These are phyloP conservation scores for Acrocephalus kingi DNA, from an alignment of 2,113 vertebrate species.

Conservation along the genomic window DNA sequence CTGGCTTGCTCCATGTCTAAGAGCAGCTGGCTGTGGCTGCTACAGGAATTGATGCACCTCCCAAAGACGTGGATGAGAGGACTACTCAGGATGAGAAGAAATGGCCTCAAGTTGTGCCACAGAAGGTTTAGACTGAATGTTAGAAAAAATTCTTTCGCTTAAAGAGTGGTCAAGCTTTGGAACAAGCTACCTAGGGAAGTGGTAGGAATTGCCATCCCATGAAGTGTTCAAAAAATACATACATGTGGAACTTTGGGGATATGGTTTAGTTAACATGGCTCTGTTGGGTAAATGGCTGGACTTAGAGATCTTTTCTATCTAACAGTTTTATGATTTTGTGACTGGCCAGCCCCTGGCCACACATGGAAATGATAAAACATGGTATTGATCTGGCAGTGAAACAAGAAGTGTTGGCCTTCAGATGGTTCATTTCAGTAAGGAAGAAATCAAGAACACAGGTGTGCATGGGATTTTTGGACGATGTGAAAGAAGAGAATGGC, in stretches of 20 bases:
- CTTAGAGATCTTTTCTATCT: background rate
- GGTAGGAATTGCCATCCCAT: background rate
- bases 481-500: background rate
- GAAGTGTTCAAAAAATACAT: background rate
- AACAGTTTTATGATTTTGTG: background rate
- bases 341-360: no score
- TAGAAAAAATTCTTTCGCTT: background rate
- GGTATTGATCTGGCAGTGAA: background rate
- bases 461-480: background rate
- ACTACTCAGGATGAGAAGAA: background rate
- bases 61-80: background rate
- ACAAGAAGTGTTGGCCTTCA: background rate
- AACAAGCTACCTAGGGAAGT: background rate
- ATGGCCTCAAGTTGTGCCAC: background rate
- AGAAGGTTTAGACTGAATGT: background rate
- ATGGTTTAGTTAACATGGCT: background rate
- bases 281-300: background rate
- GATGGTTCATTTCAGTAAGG: background rate
- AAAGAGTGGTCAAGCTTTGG: background rate
- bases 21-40: background rate
- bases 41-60: background rate
- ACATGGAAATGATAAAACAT: accelerated
- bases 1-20: background rate
- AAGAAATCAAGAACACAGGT: background rate
- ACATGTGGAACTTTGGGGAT: background rate